phyloP scores from a whole-genome alignment of 1,140 invertebrate species.

The Zaprionus kolodkinae region DNA sequence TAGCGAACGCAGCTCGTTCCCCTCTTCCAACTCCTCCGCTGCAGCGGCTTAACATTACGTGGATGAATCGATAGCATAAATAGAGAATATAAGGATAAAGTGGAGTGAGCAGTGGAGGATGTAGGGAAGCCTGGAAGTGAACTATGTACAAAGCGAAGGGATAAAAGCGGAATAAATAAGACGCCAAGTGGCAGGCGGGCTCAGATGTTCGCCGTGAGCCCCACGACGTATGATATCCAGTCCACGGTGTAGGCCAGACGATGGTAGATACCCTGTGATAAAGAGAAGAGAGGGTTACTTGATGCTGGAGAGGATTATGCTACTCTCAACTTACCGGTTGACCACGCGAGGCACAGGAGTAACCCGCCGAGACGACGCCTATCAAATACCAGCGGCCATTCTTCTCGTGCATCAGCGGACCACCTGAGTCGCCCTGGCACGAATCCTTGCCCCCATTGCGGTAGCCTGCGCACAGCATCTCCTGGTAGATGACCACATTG shows the following conservation, averaged over 20 bases:
- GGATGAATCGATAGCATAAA: conserved; percentile 22
- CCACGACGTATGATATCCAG: conserved; percentile 91
- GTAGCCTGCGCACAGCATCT: conserved; percentile 99
- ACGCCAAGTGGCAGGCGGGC: conserved; percentile 38
- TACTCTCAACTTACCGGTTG: conserved; percentile 86
- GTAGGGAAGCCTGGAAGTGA: conserved; percentile 23
- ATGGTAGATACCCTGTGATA: conserved; percentile 93
- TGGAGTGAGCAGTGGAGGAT: conserved; percentile 2
- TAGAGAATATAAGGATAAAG: conserved; percentile 11
- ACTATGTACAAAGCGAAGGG: conserved; percentile 48
- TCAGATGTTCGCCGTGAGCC: conserved; percentile 81
- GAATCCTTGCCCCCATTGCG: conserved; percentile 92
- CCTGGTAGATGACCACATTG: conserved; percentile 96
- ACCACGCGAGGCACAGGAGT: conserved; percentile 95
- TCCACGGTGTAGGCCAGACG: conserved; percentile 96
- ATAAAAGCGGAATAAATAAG: conserved; percentile 52
- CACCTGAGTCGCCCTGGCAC: conserved; percentile 93
- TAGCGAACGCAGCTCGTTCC: conserved; percentile 47
- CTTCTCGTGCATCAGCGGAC: conserved; percentile 94
- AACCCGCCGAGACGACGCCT: conserved; percentile 96
- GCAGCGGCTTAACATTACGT: not conserved
- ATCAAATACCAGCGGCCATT: conserved; percentile 94
- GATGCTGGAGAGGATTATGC: not conserved
- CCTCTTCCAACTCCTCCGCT: conserved; percentile 1
- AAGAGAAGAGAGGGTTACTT: not conserved